Percentiles rank a stretch among this genome's conserved stretches.
These are phyloP conservation scores for Drosophila persimilis DNA, from an alignment of 1,140 invertebrate species.

Conservation along the genomic window DNA sequence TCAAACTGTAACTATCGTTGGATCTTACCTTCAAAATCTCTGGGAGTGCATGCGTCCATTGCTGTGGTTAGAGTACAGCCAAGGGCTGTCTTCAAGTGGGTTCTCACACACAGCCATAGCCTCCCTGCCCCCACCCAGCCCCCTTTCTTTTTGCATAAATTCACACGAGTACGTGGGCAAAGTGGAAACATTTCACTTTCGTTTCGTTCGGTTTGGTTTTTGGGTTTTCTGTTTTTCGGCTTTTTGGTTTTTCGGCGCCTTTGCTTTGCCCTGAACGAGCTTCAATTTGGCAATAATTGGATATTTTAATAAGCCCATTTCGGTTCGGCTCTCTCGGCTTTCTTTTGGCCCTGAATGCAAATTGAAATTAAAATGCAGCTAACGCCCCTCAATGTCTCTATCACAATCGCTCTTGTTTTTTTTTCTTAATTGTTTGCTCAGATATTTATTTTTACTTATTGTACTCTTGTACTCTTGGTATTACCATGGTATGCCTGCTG, in stretches of 20 bases:
- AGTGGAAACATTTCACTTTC: conserved; percentile 72
- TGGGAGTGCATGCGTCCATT: no score
- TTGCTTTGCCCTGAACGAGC: conserved; percentile 35
- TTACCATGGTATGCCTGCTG: no score
- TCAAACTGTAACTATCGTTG: no score
- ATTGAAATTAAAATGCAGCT: conserved; percentile 75
- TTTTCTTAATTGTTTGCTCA: conserved; percentile 49
- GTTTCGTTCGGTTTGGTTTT: conserved; percentile 33
- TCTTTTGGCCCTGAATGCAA: conserved; percentile 77
- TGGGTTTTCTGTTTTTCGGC: conserved; percentile 42
- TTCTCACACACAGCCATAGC: conserved; percentile 29
- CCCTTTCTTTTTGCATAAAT: conserved; percentile 50
- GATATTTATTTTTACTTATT: conserved; percentile 32
- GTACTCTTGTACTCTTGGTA: not conserved
- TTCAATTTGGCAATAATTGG: conserved; percentile 78
- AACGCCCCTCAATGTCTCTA: conserved; percentile 37
- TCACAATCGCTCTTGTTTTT: conserved; percentile 6
- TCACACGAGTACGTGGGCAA: conserved; percentile 45
- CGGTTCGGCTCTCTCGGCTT: conserved; percentile 40
- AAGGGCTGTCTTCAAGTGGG: conserved; percentile 23
- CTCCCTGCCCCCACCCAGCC: not conserved
- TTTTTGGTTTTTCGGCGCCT: not conserved
- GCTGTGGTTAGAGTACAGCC: conserved; percentile 7
- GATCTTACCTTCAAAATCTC: no score
- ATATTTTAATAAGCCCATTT: conserved; percentile 74